Base-by-base conservation (phyloP, 2,797 vertebrate genomes). In the Acanthis flammea region DNA sequence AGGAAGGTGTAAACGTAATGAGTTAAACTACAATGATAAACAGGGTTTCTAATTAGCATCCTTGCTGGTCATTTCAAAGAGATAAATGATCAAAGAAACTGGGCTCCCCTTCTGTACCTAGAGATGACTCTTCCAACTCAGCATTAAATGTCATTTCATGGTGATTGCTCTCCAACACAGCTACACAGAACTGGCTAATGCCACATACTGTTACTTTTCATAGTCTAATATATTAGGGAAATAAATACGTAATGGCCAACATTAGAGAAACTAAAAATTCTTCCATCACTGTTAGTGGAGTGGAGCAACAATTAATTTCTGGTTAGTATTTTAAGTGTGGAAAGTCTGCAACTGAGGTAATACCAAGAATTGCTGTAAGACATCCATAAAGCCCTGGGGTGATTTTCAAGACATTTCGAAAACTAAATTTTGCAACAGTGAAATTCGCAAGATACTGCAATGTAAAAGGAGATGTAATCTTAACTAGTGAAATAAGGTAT, bases 71-170 rank as follows among this genome's bases (percentile, higher is more conserved):
- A 11, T 90, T 95, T 88, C 44, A 93, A 58, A 68, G 54, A 92
- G 58, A 90, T 66, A 94, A 94, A 90, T 85, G 80, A 73, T 86
- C 53, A 78, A 76, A 83, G 73, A 90, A 88, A 67, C 31, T 73
- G 51, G 85, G 7, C 62, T 76, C 86, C 41, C 10, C 41, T 88
- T 16, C 66, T 76, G 33, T 72, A 78, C 51, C 63, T 67, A 37
- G 31, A 86, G n/a, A 72, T 83, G 68, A 80, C 50, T 91, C 75
- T 83, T 84, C 61, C 47, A 80, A 50, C 19, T 47, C 21, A 92
- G 78, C 62, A 95, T 84, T 94, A 80, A 41, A 92, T 92, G 79
- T 84, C 28, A n/a, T 84, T 92, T 48, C 57, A 31, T 72, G 30
- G 25, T 70, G 44, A 82, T 48, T 78, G 47, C 86, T 93, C 80